Evolutionary conservation across 2,113 vertebrate species (phyloP).

Genomic region (Sisor rabdophorus): DNA sequence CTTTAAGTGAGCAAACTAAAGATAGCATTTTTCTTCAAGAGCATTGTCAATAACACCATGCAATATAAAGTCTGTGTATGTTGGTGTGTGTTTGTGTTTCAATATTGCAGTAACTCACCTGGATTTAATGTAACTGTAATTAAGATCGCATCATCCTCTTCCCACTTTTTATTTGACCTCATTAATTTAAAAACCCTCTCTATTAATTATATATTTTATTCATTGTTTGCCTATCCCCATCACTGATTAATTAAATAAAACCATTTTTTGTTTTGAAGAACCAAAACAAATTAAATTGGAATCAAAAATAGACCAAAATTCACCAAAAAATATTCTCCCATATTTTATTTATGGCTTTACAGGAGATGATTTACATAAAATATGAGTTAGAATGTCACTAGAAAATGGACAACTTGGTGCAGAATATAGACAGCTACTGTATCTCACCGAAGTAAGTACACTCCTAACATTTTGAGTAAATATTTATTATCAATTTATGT

Average conservation of each 20-base stretch:
- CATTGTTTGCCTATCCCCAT: slow-evolving; percentile 31
- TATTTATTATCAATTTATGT: too few species aligned
- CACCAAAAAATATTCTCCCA: slow-evolving; percentile 15
- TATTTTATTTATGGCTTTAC: slow-evolving; percentile 28
- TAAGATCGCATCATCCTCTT: slow-evolving; percentile 44
- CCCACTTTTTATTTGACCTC: slow-evolving; percentile 22
- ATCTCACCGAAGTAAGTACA: too few species aligned
- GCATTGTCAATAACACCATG: slow-evolving; percentile 39
- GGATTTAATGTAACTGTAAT: slow-evolving; percentile 44
- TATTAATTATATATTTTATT: not conserved
- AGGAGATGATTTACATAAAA: not conserved
- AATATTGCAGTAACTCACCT: slow-evolving; percentile 44
- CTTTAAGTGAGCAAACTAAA: slow-evolving; percentile 69
- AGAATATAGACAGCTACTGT: slow-evolving; percentile 14
- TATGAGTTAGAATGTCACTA: slow-evolving; percentile 21
- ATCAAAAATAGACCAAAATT: slow-evolving; percentile 19
- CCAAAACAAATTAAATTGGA: slow-evolving; percentile 3
- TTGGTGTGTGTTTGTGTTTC: slow-evolving; percentile 15
- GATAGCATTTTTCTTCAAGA: slow-evolving; percentile 61
- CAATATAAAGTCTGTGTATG: slow-evolving; percentile 24
- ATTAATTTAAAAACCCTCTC: slow-evolving; percentile 22
- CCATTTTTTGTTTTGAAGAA: not conserved
- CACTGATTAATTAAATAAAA: slow-evolving; percentile 32
- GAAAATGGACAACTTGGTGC: slow-evolving; percentile 13
- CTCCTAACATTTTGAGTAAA: too few species aligned